These are phyloP conservation scores for Euspilapteryx auroguttella DNA, from an alignment of 2,888 invertebrate species.

Conservation along the genomic window DNA sequence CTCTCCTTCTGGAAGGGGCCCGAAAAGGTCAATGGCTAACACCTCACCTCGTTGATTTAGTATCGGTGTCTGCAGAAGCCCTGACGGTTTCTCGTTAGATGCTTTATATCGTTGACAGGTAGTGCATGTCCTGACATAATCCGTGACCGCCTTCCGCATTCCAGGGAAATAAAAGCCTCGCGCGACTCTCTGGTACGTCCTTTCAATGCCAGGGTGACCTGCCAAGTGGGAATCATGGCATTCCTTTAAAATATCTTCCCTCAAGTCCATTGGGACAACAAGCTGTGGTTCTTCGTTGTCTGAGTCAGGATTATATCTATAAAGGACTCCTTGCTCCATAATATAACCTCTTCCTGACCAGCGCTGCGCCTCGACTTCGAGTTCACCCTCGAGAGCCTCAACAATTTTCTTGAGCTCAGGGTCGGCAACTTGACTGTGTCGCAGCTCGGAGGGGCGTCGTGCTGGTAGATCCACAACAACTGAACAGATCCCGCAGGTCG, in stretches of 20 bases:
- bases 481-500: too few species aligned
- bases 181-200: background rate
- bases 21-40: too few species aligned
- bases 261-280: slow-evolving; percentile 10
- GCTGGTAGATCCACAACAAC: slow-evolving; percentile 2
- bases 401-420: slow-evolving; percentile 8
- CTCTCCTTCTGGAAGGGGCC: too few species aligned
- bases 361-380: slow-evolving; percentile 1
- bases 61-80: slow-evolving; percentile 12
- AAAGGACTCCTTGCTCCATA: slow-evolving; percentile 11
- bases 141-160: slow-evolving; percentile 3
- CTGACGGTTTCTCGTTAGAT: slow-evolving; percentile 13
- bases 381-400: slow-evolving; percentile 3
- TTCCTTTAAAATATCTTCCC: slow-evolving; percentile 6
- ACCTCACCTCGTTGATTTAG: background rate
- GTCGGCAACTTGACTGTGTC: slow-evolving; percentile 8
- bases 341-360: slow-evolving; percentile 11
- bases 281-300: slow-evolving; percentile 9
- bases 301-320: slow-evolving; percentile 7
- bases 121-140: slow-evolving; percentile 2
- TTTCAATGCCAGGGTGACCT: slow-evolving; percentile 11
- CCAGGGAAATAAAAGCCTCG: slow-evolving; percentile 4
- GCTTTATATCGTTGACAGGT: slow-evolving; percentile 13
- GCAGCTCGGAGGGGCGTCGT: background rate
- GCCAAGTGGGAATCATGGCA: slow-evolving; percentile 12